Evolutionary conservation across 1,140 invertebrate genomes (phyloP), one percentile per base, ranked within the genome.

Genomic region (Nylanderia fulva): DNA sequence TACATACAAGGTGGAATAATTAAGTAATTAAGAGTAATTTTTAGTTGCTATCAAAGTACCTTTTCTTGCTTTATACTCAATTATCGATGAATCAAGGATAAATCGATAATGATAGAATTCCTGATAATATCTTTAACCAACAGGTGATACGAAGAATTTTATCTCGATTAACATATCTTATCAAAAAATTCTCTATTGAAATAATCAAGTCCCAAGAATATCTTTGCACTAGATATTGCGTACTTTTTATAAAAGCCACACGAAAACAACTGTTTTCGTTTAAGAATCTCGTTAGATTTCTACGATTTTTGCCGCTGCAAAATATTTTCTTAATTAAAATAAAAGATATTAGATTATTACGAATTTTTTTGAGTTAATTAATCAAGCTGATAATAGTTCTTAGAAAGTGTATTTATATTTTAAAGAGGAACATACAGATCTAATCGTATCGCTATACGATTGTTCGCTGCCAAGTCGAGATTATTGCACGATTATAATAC

Each of bases 111-210:
- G 24, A 71, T 58, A 61, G 15, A 54, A 54, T 75, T n/a, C 36
- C 8, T n/a, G 61, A 79, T 79, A 63, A 66, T 33, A 27, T 18
- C 13, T 1, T 52, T 64, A 27, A 7, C 18, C 24, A 6, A 45
- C 52, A 80, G 52, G 11, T 80, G 36, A 56, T 13, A 39, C 24
- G 9, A 45, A 52, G 36, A 29, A 29, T 82, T 18, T 82, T 82
- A 82, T 82, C 52, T 80, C 36, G 36, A 82, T 82, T 82, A 82
- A 82, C 77, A 64, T 84, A 79, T 76, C 75, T 79, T 79, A 66
- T 84, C 21, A 11, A n/a, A 56, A 42, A 79, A 80, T 45, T 84
- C 48, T 66, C 63, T 8, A 56, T 58, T 79, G 39, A 36, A 64
- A 45, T 66, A 77, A 77, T 79, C 48, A 33, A 33, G n/a, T 29